Percentiles rank a stretch among this genome's conserved stretches.
These are phyloP conservation scores for Lateolabrax maculatus DNA, from an alignment of 2,797 vertebrate species.

Conservation along the genomic window DNA sequence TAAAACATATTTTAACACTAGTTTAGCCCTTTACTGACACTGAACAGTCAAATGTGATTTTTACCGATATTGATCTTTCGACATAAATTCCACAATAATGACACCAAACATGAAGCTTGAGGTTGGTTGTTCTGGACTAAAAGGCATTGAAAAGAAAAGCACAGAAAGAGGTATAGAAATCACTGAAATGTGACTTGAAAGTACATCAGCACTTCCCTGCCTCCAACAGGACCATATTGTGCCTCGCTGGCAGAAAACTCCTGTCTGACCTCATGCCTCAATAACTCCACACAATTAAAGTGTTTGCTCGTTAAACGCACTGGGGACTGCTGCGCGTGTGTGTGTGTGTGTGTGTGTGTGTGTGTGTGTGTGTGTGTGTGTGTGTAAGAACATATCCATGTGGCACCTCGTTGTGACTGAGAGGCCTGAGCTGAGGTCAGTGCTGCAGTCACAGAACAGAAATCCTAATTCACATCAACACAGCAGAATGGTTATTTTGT, in stretches of 20 bases:
- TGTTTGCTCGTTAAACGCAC: conserved; percentile 37
- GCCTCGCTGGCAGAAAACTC: conserved; percentile 57
- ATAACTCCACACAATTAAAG: conserved; percentile 56
- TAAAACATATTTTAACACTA: neutral
- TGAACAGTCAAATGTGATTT: neutral
- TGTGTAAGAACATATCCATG: conserved; percentile 15
- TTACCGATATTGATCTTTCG: neutral
- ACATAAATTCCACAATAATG: neutral
- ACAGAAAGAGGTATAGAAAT: conserved; percentile 12
- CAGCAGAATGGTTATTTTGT: conserved; percentile 42
- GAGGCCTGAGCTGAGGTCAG: conserved; percentile 56
- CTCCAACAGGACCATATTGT: conserved; percentile 34
- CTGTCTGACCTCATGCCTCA: conserved; percentile 70
- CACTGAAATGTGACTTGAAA: conserved; percentile 6
- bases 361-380: neutral
- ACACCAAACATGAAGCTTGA: neutral
- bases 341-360: conserved; percentile 20
- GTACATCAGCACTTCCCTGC: conserved; percentile 9
- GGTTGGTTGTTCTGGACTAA: neutral
- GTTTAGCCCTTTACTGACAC: neutral
- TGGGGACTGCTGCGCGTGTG: neutral
- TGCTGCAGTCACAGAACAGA: conserved; percentile 48
- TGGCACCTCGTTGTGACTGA: conserved; percentile 56
- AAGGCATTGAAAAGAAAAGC: neutral
- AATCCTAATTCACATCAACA: conserved; percentile 51